Base-by-base conservation (phyloP, 2,888 invertebrate species). In the Odontothrips loti region DNA sequence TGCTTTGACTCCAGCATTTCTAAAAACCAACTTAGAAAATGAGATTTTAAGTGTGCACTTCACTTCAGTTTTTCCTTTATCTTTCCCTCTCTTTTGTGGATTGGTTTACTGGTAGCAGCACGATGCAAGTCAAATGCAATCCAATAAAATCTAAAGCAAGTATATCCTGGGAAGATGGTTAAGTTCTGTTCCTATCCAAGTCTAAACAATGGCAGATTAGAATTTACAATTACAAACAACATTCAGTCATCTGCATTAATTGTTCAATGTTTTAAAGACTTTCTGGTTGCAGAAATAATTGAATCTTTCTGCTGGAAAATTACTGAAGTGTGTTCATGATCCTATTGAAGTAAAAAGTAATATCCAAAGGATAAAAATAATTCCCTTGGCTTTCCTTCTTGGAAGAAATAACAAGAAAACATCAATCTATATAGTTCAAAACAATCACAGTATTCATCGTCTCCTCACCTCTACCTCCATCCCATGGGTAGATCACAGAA, bases 401-500 rank as follows among this genome's bases (percentile, higher is more conserved):
- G 68, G 68, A 75, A 75, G 68, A 75, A 75, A 75, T 75, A 75
- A 27, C 68, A 27, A 23, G 68, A 27, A 27, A 75, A 75, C 12
- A 27, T 27, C 68, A 75, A 6, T 58, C 68, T 27, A 75, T 27
- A 23, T 27, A 75, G 27, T 75, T 75, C 23, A 8, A 27, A 75
- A 75, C 68, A 75, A 58, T 75, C 68, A 75, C 68, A 75, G 68
- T 75, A 75, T 27, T 75, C 12, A 58, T 27, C 68, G 27, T 75
- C 68, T 75, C 27, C 27, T 75, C 68, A 12, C 23, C 23, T 75
- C 23, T 27, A 12, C 68, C 68, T 75, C 27, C 27, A 8, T 58
- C 58, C 58, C 58, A 58, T 58, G 58, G 27, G 68, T 27, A 27
- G 23, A 75, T 27, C 23, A 11, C 27, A 23, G 23, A 10, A 23